Evolutionary conservation across 2,797 vertebrate species (phyloP).

Genomic region (Micromesistius poutassou): DNA sequence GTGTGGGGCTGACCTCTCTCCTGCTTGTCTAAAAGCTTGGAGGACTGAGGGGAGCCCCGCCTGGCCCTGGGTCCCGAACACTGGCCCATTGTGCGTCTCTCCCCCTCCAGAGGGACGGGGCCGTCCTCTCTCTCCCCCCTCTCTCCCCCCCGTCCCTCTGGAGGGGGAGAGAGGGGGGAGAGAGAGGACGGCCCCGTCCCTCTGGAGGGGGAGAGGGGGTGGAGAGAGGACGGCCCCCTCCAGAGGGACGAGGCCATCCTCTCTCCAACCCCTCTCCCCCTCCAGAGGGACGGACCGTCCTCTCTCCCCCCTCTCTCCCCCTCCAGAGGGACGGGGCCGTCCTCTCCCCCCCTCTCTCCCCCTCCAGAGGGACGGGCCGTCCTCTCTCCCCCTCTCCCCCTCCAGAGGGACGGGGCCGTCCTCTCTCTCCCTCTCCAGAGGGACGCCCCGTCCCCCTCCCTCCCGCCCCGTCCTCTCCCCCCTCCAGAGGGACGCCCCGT

Average conservation of each 20-base stretch:
- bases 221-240: too few species aligned
- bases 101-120: slow-evolving; percentile 58
- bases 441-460: slow-evolving; percentile 54
- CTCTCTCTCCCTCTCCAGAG: slow-evolving; percentile 54
- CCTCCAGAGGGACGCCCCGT: slow-evolving; percentile 61
- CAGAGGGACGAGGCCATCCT: too few species aligned
- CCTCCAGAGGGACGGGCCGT: too few species aligned
- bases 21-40: slow-evolving; percentile 55
- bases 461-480: slow-evolving; percentile 49
- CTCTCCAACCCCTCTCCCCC: too few species aligned
- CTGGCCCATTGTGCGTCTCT: slow-evolving; percentile 65
- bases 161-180: too few species aligned
- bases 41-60: slow-evolving; percentile 58
- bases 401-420: slow-evolving; percentile 62
- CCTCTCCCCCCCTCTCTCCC: slow-evolving; percentile 36
- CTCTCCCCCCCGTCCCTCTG: too few species aligned
- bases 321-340: slow-evolving; percentile 61
- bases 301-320: slow-evolving; percentile 36
- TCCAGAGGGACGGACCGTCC: slow-evolving; percentile 59
- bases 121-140: slow-evolving; percentile 43
- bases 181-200: too few species aligned
- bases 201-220: too few species aligned
- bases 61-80: slow-evolving; percentile 59
- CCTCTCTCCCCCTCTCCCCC: slow-evolving; percentile 47
- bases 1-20: slow-evolving; percentile 54